phyloP scores from a whole-genome alignment of 2,888 invertebrate species.

The Euplagia quadripunctaria region DNA sequence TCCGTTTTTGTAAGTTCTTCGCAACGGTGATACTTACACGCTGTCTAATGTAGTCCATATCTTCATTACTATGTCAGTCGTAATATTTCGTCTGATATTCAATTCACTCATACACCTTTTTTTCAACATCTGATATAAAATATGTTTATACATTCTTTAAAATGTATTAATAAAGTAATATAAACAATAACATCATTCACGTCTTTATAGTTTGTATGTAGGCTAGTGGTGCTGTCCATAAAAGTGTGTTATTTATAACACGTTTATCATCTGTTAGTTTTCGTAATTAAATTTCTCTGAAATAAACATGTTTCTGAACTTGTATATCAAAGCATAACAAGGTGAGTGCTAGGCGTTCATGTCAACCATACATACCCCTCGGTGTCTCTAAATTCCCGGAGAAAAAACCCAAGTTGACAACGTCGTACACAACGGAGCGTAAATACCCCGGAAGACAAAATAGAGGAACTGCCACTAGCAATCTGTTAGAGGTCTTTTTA shows the following conservation, averaged over 20 bases:
- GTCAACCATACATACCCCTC: too few relatives aligned
- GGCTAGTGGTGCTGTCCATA: neutral
- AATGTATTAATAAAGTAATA: neutral
- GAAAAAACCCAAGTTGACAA: too few relatives aligned
- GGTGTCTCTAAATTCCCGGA: too few relatives aligned
- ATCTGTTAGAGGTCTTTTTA: too few relatives aligned
- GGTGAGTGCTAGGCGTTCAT: neutral
- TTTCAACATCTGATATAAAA: neutral
- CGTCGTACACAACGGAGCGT: too few relatives aligned
- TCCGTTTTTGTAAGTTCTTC: too few relatives aligned
- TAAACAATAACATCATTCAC: neutral
- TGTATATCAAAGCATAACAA: neutral
- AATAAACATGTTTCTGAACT: neutral
- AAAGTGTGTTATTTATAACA: neutral
- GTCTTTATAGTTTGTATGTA: neutral
- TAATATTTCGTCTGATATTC: neutral
- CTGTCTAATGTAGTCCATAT: neutral
- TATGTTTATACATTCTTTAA: constrained; percentile 22
- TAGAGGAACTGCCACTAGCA: too few relatives aligned
- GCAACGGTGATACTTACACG: too few relatives aligned
- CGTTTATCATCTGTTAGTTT: neutral
- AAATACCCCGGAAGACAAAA: too few relatives aligned
- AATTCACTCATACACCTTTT: neutral
- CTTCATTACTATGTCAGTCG: neutral
- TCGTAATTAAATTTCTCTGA: neutral